Conservation (phyloP, 2,797 vertebrate species). For the Cetoscarus ocellatus region DNA sequence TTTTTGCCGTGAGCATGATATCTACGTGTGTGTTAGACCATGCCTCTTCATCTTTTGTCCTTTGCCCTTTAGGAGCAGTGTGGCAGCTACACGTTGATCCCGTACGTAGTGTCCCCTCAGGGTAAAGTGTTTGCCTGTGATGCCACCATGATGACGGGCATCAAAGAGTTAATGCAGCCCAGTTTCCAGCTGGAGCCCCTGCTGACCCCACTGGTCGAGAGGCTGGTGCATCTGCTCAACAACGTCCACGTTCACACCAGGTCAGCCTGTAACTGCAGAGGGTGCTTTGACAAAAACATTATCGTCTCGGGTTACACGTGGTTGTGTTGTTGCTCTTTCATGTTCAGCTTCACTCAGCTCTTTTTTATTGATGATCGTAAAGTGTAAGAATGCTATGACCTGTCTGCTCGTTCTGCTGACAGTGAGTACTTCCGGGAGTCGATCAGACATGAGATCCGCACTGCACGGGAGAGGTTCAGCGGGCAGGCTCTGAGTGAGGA, state of each 20-base stretch:
- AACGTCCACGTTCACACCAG: constrained; percentile 87
- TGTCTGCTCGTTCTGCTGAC: constrained; percentile 20
- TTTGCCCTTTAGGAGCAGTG: constrained; percentile 85
- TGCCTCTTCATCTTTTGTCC: background rate
- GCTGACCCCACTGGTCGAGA: constrained; percentile 85
- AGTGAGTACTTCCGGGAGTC: constrained; percentile 93
- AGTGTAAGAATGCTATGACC: background rate
- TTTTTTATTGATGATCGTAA: background rate
- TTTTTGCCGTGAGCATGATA: background rate
- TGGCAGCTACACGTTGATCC: constrained; percentile 91
- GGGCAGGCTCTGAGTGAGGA: constrained; percentile 88
- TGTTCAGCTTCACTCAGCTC: background rate
- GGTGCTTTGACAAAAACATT: constrained; percentile 8
- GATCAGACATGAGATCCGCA: constrained; percentile 89
- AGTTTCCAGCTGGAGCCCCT: constrained; percentile 86
- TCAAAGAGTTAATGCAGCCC: constrained; percentile 88
- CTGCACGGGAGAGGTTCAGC: constrained; percentile 87
- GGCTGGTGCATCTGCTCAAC: constrained; percentile 86
- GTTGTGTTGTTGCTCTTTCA: background rate
- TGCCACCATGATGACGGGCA: constrained; percentile 79
- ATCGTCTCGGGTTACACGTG: constrained; percentile 10
- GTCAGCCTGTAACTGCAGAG: constrained; percentile 67
- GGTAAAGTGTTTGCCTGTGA: constrained; percentile 91
- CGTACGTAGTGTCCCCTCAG: constrained; percentile 89
- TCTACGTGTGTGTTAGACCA: background rate